These are phyloP conservation scores for Macropodus opercularis DNA, from an alignment of 2,797 vertebrate genomes.

Conservation along the genomic window DNA sequence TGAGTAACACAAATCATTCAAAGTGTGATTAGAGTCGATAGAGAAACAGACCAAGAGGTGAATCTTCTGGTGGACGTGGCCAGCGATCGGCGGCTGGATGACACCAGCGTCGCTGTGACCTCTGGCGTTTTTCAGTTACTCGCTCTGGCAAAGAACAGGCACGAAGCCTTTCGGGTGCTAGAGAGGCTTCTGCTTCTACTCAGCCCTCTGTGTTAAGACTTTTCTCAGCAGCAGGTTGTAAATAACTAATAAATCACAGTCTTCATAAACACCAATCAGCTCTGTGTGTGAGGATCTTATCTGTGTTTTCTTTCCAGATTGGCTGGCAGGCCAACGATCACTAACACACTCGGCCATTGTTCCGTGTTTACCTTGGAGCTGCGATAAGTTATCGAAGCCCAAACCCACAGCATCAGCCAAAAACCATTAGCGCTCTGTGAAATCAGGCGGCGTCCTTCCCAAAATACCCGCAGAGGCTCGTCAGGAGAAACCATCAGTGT, in stretches of 20 bases:
- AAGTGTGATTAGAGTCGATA: slow-evolving; percentile 50
- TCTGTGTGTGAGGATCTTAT: slow-evolving; percentile 53
- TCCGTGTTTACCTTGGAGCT: slow-evolving; percentile 64
- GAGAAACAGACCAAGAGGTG: too few relatives aligned
- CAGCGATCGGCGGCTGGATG: too few relatives aligned
- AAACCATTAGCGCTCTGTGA: slow-evolving; percentile 33
- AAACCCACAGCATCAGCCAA: slow-evolving; percentile 40
- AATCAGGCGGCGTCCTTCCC: slow-evolving; percentile 27
- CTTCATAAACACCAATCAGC: slow-evolving; percentile 44
- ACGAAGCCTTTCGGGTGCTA: too few relatives aligned
- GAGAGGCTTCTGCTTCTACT: slow-evolving; percentile 15
- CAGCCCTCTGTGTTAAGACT: neutral
- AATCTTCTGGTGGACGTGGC: too few relatives aligned
- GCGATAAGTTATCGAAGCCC: slow-evolving; percentile 33
- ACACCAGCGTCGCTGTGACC: too few relatives aligned
- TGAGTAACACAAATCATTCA: slow-evolving; percentile 37
- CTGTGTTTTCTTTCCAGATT: slow-evolving; percentile 61
- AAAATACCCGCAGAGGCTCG: slow-evolving; percentile 29
- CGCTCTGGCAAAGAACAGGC: too few relatives aligned
- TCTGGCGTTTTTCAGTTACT: too few relatives aligned
- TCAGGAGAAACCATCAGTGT: slow-evolving; percentile 23
- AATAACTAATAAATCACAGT: slow-evolving; percentile 42
- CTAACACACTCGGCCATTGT: slow-evolving; percentile 50
- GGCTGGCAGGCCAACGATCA: slow-evolving; percentile 28
- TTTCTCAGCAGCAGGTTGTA: slow-evolving; percentile 28